Conservation (phyloP, 2,113 vertebrate genomes). For the Pheucticus melanocephalus region DNA sequence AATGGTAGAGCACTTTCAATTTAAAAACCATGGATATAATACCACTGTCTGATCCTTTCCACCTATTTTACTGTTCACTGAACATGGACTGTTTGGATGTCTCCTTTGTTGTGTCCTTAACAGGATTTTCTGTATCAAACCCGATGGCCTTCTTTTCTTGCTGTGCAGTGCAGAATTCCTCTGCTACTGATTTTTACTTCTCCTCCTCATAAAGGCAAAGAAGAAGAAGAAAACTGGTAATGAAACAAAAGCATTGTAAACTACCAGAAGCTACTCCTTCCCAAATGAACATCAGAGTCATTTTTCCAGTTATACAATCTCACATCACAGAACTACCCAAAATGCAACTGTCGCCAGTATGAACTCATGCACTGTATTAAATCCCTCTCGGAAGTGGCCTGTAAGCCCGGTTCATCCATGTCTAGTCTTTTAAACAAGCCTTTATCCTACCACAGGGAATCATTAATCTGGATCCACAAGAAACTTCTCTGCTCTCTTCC, state of each 20-base stretch:
- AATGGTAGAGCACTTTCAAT: not conserved
- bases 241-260: not conserved
- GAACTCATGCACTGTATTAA: not conserved
- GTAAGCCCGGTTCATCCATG: not conserved
- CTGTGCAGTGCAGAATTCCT: not conserved
- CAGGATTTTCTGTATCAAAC: not conserved
- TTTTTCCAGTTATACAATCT: not conserved
- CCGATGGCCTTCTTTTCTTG: not conserved
- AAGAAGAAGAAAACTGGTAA: not conserved
- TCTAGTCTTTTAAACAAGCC: not conserved
- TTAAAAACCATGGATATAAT: not conserved
- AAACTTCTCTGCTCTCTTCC: not conserved
- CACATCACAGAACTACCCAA: not conserved
- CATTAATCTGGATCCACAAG: not conserved
- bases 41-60: not conserved
- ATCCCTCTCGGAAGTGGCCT: not conserved
- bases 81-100: not conserved
- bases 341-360: not conserved
- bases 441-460: not conserved
- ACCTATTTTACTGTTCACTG: not conserved
- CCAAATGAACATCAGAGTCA: not conserved
- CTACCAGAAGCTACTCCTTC: not conserved
- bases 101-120: not conserved
- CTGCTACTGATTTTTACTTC: not conserved
- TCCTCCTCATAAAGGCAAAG: not conserved